A percentile compares a stretch with the other conserved stretches of the same genome.
phyloP scores from a whole-genome alignment of 2,888 invertebrate species.

The Acanthococcus lagerstroemiae region DNA sequence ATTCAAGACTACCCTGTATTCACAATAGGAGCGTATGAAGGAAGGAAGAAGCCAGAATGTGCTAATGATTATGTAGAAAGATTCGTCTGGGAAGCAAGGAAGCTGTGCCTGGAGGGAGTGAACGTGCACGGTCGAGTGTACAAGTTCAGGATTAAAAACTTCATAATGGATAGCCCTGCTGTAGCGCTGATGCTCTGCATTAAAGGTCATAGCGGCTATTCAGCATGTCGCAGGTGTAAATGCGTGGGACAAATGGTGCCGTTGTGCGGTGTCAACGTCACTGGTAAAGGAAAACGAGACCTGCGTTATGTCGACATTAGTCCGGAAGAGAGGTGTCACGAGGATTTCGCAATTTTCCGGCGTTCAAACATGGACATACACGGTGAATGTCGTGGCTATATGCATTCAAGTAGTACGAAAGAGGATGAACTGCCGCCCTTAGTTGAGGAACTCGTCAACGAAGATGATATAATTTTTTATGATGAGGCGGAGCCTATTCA shows the following conservation, averaged over 20 bases:
- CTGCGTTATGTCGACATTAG: too few species aligned
- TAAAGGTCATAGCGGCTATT: background rate
- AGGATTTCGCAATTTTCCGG: background rate
- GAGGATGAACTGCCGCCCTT: too few species aligned
- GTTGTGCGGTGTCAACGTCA: too few species aligned
- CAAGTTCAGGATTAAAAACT: background rate
- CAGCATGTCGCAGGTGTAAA: background rate
- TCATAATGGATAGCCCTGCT: background rate
- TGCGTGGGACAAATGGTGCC: background rate
- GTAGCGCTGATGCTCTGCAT: background rate
- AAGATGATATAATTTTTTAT: background rate
- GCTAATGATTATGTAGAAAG: slow-evolving; percentile 8
- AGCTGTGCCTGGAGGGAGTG: background rate
- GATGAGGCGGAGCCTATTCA: background rate
- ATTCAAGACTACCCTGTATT: background rate
- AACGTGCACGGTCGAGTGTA: background rate
- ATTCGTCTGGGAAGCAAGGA: background rate
- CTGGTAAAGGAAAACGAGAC: too few species aligned
- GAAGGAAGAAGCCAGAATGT: background rate
- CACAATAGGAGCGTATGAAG: slow-evolving; percentile 7
- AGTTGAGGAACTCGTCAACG: too few species aligned
- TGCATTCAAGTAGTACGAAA: too few species aligned
- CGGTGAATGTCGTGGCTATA: too few species aligned
- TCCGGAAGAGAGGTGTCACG: background rate
- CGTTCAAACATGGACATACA: too few species aligned